Base-by-base conservation (phyloP, 30 jellyfish, hydroid and myxozoan species). In the Rhopilema esculentum region DNA sequence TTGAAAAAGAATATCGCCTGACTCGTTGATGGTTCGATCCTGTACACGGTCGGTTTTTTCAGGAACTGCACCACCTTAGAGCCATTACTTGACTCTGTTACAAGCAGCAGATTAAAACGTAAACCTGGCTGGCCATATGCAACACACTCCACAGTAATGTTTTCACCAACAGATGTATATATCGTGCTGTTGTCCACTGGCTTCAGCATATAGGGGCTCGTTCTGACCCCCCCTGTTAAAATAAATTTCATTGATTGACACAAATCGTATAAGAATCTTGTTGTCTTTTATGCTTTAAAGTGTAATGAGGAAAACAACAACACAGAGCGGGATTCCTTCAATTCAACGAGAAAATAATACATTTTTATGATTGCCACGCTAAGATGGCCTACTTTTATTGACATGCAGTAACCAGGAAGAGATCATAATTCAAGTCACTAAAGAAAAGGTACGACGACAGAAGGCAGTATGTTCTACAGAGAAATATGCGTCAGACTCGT, bases 1-100 rank as follows among this genome's bases (percentile, higher is more conserved):
- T 30, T 49, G 82, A 94, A 94, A 33, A 68, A 69, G 69, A 65
- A 90, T 12, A 61, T 49, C n/a, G 86, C 15, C 16, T 22, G 25
- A 19, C 23, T 16, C 6, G 24, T 48, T 0, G 18, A 20, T 49
- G 30, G 75, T 86, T 0, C 29, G 23, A 16, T 8, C 27, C 32
- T 17, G 27, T 18, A 49, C 27, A 30, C 50, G 25, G 91, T 72
- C 29, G 90, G 93, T 69, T 78, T 87, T 49, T 74, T 61, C 33
- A 86, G 4, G 0, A 78, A 83, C 24, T 72, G 26, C 15, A 26
- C 8, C 17, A 0, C 27, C 19, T 49, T 9, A 19, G 80, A 40
- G n/a, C 78, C 85, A 49, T 76, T 69, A 8, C 64, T 62, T 17
- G 82, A 48, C 31, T 51, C 0, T 27, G 49, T 12, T 7, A 77